Conservation (phyloP, 2,797 vertebrate species). For the Clarias fuscus region DNA sequence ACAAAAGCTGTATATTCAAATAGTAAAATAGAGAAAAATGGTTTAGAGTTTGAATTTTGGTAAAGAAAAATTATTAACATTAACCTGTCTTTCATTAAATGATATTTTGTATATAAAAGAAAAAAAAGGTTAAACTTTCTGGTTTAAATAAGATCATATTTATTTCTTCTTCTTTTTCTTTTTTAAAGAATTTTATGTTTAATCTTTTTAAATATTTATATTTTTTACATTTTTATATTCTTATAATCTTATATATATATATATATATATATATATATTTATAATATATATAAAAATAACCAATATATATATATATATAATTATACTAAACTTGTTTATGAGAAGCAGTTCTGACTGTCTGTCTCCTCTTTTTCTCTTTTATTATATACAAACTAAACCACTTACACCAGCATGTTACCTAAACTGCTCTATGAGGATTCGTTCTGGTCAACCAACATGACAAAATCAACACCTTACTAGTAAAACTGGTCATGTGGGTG, state of each 20-base stretch:
- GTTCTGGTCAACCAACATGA: background rate
- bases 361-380: background rate
- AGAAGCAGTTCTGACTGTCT: background rate
- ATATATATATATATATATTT: slow-evolving; percentile 8
- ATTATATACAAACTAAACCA: background rate
- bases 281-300: too few relatives aligned
- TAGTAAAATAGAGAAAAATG: background rate
- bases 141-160: too few relatives aligned
- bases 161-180: too few relatives aligned
- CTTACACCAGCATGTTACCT: background rate
- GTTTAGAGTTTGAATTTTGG: background rate
- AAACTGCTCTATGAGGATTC: too few relatives aligned
- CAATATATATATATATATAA: background rate
- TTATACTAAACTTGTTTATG: background rate
- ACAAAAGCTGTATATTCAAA: background rate
- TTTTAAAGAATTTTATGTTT: too few relatives aligned
- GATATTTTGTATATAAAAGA: too few relatives aligned
- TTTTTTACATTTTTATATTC: too few relatives aligned
- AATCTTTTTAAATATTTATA: too few relatives aligned
- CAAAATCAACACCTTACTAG: background rate
- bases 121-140: too few relatives aligned
- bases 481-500: slow-evolving; percentile 22
- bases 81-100: background rate
- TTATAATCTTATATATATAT: too few relatives aligned
- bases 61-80: background rate